These are phyloP conservation scores for Parambassis ranga DNA, from an alignment of 2,797 vertebrate genomes.

Conservation along the genomic window DNA sequence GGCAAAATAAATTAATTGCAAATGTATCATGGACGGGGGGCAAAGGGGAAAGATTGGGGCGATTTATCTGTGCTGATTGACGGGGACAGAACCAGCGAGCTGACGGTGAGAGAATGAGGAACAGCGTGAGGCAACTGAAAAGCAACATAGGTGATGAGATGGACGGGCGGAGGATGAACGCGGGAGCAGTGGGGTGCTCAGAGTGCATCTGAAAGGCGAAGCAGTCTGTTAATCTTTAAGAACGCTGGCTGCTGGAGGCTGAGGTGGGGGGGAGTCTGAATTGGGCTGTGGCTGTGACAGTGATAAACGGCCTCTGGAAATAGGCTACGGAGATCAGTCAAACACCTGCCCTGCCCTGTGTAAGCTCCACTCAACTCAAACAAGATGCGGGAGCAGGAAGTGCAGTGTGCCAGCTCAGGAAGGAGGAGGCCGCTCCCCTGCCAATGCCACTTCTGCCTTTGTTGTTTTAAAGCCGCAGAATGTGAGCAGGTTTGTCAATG, in stretches of 20 bases:
- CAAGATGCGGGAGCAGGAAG: conserved; percentile 64
- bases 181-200: conserved; percentile 16
- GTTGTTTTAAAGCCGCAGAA: conserved; percentile 9
- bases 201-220: conserved; percentile 37
- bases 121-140: conserved; percentile 20
- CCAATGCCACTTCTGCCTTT: conserved; percentile 19
- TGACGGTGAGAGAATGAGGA: conserved; percentile 26
- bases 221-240: conserved; percentile 72
- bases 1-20: conserved; percentile 81
- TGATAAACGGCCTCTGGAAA: conserved; percentile 74
- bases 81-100: conserved; percentile 17
- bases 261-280: conserved; percentile 27
- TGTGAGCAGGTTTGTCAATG: conserved; percentile 2
- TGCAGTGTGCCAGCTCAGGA: conserved; percentile 31
- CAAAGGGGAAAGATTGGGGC: conserved; percentile 41
- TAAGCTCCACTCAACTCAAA: conserved; percentile 66
- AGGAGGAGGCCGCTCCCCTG: conserved; percentile 10
- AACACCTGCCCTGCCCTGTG: conserved; percentile 71
- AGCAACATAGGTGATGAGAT: conserved; percentile 37
- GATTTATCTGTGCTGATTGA: conserved; percentile 57
- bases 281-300: conserved; percentile 59
- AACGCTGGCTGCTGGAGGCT: conserved; percentile 25
- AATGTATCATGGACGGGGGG: conserved; percentile 69
- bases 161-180: conserved; percentile 9
- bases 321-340: conserved; percentile 65